Evolutionary conservation across 2,888 invertebrate species (phyloP).

Genomic region (Leucophenga maculata): DNA sequence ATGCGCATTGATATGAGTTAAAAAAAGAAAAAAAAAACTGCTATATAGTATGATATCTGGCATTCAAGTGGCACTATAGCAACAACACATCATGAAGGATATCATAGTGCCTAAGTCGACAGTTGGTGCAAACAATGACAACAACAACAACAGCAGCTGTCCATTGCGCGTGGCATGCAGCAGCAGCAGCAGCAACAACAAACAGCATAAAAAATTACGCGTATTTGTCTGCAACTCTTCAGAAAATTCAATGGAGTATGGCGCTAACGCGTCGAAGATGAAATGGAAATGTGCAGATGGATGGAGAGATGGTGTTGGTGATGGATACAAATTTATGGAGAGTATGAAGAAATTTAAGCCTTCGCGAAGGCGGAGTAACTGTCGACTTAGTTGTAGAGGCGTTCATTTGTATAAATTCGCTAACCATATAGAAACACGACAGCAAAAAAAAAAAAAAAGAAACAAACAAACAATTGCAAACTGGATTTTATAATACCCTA

Average conservation of each 20-base stretch:
- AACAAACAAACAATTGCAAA: background rate
- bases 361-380: background rate
- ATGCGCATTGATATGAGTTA: background rate
- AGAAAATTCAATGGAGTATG: background rate
- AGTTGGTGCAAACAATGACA: conserved; percentile 5
- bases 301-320: no score
- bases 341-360: background rate
- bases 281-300: no score
- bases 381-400: conserved; percentile 14
- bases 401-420: conserved; percentile 30
- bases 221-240: conserved; percentile 2
- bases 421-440: conserved; percentile 9
- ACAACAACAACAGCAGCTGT: background rate
- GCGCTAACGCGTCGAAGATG: no score
- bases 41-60: background rate
- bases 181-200: background rate
- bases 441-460: background rate
- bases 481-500: no score
- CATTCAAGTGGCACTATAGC: no score
- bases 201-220: conserved; percentile 16
- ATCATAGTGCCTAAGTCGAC: conserved; percentile 6
- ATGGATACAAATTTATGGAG: no score
- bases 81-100: background rate
- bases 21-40: background rate
- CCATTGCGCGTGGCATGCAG: no score